Evolutionary conservation across 2,888 invertebrate genomes (phyloP).

Genomic region (Athalia circularis): DNA sequence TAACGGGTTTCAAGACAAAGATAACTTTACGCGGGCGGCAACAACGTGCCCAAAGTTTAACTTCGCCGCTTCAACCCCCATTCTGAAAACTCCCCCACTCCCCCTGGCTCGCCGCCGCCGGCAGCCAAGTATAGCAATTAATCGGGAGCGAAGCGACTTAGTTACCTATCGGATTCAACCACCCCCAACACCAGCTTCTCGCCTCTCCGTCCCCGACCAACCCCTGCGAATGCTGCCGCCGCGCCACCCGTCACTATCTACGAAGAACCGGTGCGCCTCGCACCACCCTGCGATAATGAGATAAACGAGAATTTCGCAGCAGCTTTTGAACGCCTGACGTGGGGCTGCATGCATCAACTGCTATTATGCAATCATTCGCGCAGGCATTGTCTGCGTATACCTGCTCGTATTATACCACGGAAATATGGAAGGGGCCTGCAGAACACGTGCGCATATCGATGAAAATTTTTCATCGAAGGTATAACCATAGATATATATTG

Average conservation of each 20-base stretch:
- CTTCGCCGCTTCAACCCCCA: not conserved
- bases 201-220: slow-evolving; percentile 14
- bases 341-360: not conserved
- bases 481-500: no score
- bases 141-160: slow-evolving; percentile 42
- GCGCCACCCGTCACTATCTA: slow-evolving; percentile 30
- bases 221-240: slow-evolving; percentile 28
- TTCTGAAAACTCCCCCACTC: not conserved
- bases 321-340: slow-evolving; percentile 2
- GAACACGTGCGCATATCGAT: no score
- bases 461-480: no score
- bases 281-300: slow-evolving; percentile 39
- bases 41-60: slow-evolving; percentile 35
- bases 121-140: slow-evolving; percentile 40
- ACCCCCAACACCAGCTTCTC: slow-evolving; percentile 14
- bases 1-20: slow-evolving; percentile 12
- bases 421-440: no score
- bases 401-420: no score
- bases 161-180: slow-evolving; percentile 31
- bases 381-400: not conserved
- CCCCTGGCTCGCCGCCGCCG: not conserved
- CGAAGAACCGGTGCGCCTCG: slow-evolving; percentile 28
- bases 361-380: slow-evolving; percentile 32
- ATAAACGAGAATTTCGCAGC: slow-evolving; percentile 40
- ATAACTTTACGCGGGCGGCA: slow-evolving; percentile 22